Evolutionary conservation across 2,888 invertebrate genomes (phyloP), one percentile per base, ranked within the genome.

Genomic region (Drosophila conformis): DNA sequence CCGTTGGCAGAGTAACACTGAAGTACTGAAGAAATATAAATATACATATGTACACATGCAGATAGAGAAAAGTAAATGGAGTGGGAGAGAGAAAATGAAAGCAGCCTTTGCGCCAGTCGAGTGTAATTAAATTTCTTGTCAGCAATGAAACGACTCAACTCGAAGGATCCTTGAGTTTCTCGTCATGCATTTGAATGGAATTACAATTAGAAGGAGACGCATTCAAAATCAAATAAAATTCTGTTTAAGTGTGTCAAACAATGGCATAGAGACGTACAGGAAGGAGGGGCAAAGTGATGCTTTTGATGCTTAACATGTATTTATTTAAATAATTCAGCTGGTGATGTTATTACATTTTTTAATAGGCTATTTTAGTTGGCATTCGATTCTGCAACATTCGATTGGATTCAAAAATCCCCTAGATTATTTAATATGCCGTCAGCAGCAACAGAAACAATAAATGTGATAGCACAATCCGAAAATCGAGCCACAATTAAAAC

Each of bases 401-500:
- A 25, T 25, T 25, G 25, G 25, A 25, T 25, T 25, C 25, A 2
- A 25, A 25, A 74, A 81, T 67, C 52, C 54, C 52, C 31, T 38
- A 40, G 46, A 79, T 76, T 76, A 76, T 84, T 79, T 70, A 73
- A 84, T 69, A 59, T 76, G 72, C 36, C 63, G 29, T 40, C 33
- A 40, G 36, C 54, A 51, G 29, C 5, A 56, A 25, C 42, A 61
- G 15, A 56, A 29, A 48, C 27, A 58, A 69, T 36, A 51, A 49
- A 49, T 69, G 70, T 69, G 76, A 80, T 70, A 71, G 64, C 73
- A 69, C 76, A 83, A 83, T 87, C 83, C 81, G 48, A 65, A 68
- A 54, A 59, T 64, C 70, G 69, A 69, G 74, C 80, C 58, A 56
- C 80, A 81, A 81, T 81, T 81, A 83, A 80, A 80, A 65, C 46